Evolutionary conservation across 1,140 invertebrate genomes (phyloP).

Genomic region (Lerema accius): DNA sequence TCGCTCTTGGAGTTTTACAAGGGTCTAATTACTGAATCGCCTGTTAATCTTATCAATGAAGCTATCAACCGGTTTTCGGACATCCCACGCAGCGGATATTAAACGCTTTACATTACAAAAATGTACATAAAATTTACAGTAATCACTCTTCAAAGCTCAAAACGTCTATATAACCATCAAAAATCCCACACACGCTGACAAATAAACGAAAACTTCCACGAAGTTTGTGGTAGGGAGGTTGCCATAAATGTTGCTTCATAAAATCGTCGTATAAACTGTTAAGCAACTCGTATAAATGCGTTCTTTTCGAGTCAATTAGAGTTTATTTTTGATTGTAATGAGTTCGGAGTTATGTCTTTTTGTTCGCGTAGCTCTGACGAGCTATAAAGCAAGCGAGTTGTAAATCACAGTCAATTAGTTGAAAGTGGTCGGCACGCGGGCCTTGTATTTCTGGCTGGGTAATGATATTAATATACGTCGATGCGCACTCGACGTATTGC

Average conservation of each 20-base stretch:
- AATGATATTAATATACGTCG: slow-evolving; percentile 58
- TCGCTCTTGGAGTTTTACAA: not conserved
- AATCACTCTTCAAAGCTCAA: slow-evolving; percentile 36
- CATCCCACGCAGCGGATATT: slow-evolving; percentile 6
- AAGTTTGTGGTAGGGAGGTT: slow-evolving; percentile 48
- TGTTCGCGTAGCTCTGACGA: slow-evolving; percentile 23
- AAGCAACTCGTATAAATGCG: slow-evolving; percentile 14
- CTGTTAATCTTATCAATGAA: slow-evolving; percentile 20
- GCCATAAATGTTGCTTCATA: slow-evolving; percentile 27
- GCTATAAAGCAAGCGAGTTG: slow-evolving; percentile 62
- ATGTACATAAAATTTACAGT: slow-evolving; percentile 28
- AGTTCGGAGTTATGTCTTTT: slow-evolving; percentile 36
- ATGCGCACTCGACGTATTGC: slow-evolving; percentile 38
- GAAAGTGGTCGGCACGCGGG: slow-evolving; percentile 44
- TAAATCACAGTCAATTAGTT: slow-evolving; percentile 69
- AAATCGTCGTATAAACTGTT: slow-evolving; percentile 24
- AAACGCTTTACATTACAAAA: slow-evolving; percentile 28
- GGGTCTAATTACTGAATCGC: slow-evolving; percentile 15
- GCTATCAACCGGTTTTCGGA: slow-evolving; percentile 13
- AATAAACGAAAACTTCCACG: slow-evolving; percentile 59
- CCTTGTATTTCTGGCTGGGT: slow-evolving; percentile 54
- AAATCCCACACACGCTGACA: slow-evolving; percentile 62
- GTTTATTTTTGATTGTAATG: slow-evolving; percentile 32
- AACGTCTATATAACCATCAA: slow-evolving; percentile 47
- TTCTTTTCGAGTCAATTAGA: slow-evolving; percentile 34